These are phyloP conservation scores for Merops nubicus DNA, from an alignment of 2,113 vertebrate species.

Conservation along the genomic window DNA sequence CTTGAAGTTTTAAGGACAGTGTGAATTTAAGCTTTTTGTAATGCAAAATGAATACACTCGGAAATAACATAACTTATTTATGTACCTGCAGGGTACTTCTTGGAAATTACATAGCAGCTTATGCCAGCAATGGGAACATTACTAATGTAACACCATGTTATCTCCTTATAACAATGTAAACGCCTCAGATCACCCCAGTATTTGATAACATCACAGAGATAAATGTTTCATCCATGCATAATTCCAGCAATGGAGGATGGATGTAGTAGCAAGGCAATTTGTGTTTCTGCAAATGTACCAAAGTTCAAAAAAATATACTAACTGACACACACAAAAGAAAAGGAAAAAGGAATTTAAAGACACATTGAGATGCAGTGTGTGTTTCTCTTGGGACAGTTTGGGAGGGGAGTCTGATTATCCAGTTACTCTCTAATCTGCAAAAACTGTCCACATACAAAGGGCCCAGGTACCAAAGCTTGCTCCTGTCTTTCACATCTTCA, in stretches of 20 bases:
- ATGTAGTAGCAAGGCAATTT: background rate
- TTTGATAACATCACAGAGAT: constrained; percentile 61
- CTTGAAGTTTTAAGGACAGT: constrained; percentile 1
- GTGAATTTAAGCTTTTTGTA: constrained; percentile 34
- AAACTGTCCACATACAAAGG: background rate
- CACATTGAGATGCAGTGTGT: background rate
- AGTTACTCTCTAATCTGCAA: background rate
- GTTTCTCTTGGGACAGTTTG: background rate
- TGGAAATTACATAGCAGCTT: constrained; percentile 50
- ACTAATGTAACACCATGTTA: constrained; percentile 49
- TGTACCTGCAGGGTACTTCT: constrained; percentile 53
- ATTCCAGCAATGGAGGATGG: constrained; percentile 8
- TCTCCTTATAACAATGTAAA: constrained; percentile 52
- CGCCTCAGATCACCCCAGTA: constrained; percentile 35
- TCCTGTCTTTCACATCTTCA: background rate
- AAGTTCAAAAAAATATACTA: background rate
- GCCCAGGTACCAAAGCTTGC: background rate
- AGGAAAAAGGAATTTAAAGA: background rate
- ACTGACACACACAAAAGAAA: background rate
- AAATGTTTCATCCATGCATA: constrained; percentile 20
- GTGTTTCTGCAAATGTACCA: background rate
- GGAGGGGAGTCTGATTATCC: background rate
- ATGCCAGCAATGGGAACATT: constrained; percentile 43
- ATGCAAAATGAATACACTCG: constrained; percentile 38
- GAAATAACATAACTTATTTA: constrained; percentile 50